Conservation (phyloP, 1,140 invertebrate species). For the Patella vulgata region DNA sequence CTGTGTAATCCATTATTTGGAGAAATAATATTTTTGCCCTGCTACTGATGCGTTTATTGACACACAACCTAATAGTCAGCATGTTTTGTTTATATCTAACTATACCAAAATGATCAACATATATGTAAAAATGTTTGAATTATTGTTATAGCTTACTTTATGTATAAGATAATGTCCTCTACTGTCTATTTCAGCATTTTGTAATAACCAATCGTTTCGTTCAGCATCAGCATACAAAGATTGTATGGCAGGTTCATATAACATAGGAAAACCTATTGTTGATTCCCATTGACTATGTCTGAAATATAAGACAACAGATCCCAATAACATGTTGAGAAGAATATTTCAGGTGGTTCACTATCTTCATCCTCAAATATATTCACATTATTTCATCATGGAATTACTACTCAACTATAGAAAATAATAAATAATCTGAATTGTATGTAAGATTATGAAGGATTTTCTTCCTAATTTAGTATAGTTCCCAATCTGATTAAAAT, state of each 20-base stretch:
- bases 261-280: slow-evolving; percentile 40
- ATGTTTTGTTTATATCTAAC: too few species aligned
- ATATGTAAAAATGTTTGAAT: too few species aligned
- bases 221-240: slow-evolving; percentile 19
- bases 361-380: too few species aligned
- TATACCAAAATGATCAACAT: too few species aligned
- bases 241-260: slow-evolving; percentile 17
- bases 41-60: too few species aligned
- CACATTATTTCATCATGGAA: too few species aligned
- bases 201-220: slow-evolving; percentile 18
- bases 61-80: too few species aligned
- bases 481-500: too few species aligned
- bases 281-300: slow-evolving; percentile 48
- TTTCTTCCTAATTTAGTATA: background rate
- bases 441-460: background rate
- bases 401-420: background rate
- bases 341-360: background rate
- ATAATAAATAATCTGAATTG: background rate
- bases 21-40: too few species aligned
- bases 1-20: too few species aligned
- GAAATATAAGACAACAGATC: too few species aligned
- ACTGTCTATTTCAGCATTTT: slow-evolving; percentile 32
- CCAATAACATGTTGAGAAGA: too few species aligned
- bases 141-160: slow-evolving; percentile 50
- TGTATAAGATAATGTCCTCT: slow-evolving; percentile 42